Evolutionary conservation across 2,888 invertebrate species (phyloP), one percentile per base, ranked within the genome.

Genomic region (Drosophila histrio): DNA sequence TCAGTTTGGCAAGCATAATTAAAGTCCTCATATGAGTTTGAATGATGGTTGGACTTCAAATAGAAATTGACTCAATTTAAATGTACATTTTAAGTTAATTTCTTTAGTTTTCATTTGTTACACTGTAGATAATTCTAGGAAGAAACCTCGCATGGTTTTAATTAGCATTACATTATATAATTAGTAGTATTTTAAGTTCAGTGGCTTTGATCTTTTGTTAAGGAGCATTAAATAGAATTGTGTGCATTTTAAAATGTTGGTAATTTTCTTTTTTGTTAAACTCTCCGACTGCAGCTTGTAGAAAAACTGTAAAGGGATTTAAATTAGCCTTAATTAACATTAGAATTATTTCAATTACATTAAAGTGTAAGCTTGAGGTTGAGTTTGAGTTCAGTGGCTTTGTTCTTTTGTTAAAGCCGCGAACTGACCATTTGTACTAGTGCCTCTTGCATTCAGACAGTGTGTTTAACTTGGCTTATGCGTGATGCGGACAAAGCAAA

Each of bases 401-500:
- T 43, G 22, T 15, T 24, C 9, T 13, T 41, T 36, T 22, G 38
- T 19, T 38, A 21, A n/a, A 17, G 36, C 9, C 17, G 32, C 3
- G 32, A 1, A 7, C 15, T 43, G 43, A 43, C 24, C 43, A 9
- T 39, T 30, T 30, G n/a, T 13, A n/a, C n/a, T n/a, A 26, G 19
- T 6, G 26, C 2, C 44, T 57, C 44, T 41, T 34, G 5, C 30
- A 50, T 36, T 47, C 36, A n/a, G 13, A 19, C 13, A 7, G 44
- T 39, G 44, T 39, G 54, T 38, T 19, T 30, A 39, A 39, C 62
- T 26, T 50, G 65, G 71, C 69, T 64, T 64, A 64, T 66, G 39
- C 66, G 56, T 60, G 52, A 56, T 58, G 50, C 24, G 36, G 39
- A 15, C 9, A 13, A 28, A 11, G 34, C 17, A 28, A n/a, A 26